These are phyloP conservation scores for Motacilla tschutschensis DNA, from an alignment of 2,113 vertebrate genomes.

Conservation along the genomic window DNA sequence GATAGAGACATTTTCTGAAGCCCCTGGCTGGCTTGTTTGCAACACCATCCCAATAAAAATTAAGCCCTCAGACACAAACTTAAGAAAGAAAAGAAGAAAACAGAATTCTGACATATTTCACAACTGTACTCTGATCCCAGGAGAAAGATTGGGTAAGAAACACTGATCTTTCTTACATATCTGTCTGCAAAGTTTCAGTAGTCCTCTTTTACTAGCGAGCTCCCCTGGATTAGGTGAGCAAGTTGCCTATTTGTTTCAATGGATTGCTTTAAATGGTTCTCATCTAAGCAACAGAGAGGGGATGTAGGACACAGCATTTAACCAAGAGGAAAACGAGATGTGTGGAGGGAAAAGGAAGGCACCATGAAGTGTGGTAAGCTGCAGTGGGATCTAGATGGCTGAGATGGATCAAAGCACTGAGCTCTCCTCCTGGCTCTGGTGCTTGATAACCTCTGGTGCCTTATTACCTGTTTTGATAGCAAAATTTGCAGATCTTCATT, in stretches of 20 bases:
- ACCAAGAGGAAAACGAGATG: neutral
- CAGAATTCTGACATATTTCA: constrained; percentile 53
- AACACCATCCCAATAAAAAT: constrained; percentile 58
- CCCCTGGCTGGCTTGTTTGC: constrained; percentile 50
- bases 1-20: constrained; percentile 34
- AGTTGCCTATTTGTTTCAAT: neutral
- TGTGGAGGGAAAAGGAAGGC: neutral
- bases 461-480: neutral
- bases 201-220: neutral
- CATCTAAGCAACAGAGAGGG: neutral
- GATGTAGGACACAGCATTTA: neutral
- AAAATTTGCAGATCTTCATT: neutral
- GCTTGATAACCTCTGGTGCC: neutral
- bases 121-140: neutral
- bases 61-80: constrained; percentile 42
- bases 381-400: neutral
- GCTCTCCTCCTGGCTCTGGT: neutral
- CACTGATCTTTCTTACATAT: neutral
- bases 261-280: neutral
- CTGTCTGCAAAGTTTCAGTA: neutral
- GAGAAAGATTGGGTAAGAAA: constrained; percentile 50
- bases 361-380: accelerated
- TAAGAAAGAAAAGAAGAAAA: constrained; percentile 36
- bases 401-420: neutral
- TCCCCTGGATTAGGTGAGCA: constrained; percentile 17